A percentile compares a stretch with the other conserved stretches of the same genome.
phyloP scores from a whole-genome alignment of 1,140 invertebrate genomes.

The Drosophila pandora region DNA sequence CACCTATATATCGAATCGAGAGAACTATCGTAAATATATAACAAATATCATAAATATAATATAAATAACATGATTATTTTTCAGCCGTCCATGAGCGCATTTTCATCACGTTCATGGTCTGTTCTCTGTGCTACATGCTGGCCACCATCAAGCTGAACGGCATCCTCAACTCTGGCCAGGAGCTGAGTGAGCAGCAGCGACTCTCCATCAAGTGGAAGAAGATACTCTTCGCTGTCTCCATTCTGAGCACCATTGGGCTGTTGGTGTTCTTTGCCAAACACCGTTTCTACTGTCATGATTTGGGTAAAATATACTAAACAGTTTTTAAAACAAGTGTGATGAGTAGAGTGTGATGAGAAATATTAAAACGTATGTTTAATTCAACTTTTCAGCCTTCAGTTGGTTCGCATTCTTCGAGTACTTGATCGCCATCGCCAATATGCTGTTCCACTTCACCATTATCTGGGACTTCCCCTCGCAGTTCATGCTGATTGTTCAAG shows the following conservation, averaged over 20 bases:
- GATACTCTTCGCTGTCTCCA: conserved; percentile 90
- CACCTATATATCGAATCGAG: conserved; percentile 96
- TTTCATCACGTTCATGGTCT: conserved; percentile 96
- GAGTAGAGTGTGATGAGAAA: too few relatives aligned
- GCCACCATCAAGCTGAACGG: conserved; percentile 78
- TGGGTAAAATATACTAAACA: conserved; percentile 86
- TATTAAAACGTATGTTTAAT: too few relatives aligned
- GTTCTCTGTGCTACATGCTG: conserved; percentile 93
- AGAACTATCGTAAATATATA: conserved; percentile 95
- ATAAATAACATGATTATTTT: conserved; percentile 79
- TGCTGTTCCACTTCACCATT: conserved; percentile 95
- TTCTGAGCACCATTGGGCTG: conserved; percentile 91
- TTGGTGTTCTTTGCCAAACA: conserved; percentile 94
- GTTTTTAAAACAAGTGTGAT: too few relatives aligned
- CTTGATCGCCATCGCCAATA: conserved; percentile 94
- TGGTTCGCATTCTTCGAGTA: conserved; percentile 97
- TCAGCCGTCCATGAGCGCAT: conserved; percentile 95
- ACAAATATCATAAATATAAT: not conserved
- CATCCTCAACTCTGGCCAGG: conserved; percentile 82
- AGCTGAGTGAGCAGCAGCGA: conserved; percentile 74
- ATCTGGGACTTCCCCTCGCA: conserved; percentile 93
- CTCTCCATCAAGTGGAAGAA: conserved; percentile 88
- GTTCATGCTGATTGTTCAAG: conserved; percentile 89
- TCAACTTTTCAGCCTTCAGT: conserved; percentile 90
- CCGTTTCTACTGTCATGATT: conserved; percentile 92